These are phyloP conservation scores for Hiodon alosoides DNA, from an alignment of 2,113 vertebrate species.

Conservation along the genomic window DNA sequence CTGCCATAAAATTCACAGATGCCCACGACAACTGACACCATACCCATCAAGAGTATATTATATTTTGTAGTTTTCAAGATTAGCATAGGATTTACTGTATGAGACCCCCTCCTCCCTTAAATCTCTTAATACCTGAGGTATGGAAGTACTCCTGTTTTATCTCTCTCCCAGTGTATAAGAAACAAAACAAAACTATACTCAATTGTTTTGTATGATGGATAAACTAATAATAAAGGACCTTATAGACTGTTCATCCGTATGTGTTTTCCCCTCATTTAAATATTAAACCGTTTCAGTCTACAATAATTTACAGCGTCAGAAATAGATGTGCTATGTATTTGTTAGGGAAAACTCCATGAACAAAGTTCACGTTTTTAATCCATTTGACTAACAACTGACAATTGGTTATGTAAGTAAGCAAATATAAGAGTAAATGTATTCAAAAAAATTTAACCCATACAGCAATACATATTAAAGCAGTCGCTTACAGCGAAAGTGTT, in stretches of 20 bases:
- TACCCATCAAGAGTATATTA: not conserved
- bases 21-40: not conserved
- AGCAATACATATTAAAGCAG: too few relatives aligned
- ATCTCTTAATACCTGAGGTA: not conserved
- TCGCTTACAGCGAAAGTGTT: too few relatives aligned
- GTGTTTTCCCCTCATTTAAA: not conserved
- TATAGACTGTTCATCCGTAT: conserved; percentile 1
- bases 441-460: too few relatives aligned
- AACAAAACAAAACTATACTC: not conserved
- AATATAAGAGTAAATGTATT: too few relatives aligned
- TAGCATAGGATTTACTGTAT: not conserved
- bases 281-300: not conserved
- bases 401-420: too few relatives aligned
- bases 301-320: not conserved
- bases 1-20: conserved; percentile 8
- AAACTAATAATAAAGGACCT: conserved; percentile 3
- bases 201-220: not conserved
- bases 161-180: not conserved
- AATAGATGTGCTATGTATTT: too few relatives aligned
- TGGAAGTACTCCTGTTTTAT: too few relatives aligned
- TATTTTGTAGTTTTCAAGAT: conserved; percentile 8
- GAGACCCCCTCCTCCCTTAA: not conserved
- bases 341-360: too few relatives aligned
- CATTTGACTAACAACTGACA: too few relatives aligned
- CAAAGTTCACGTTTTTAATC: too few relatives aligned